Evolutionary conservation across 2,888 invertebrate species (phyloP), one percentile per base, ranked within the genome.

Genomic region (Cephus rjabovi): DNA sequence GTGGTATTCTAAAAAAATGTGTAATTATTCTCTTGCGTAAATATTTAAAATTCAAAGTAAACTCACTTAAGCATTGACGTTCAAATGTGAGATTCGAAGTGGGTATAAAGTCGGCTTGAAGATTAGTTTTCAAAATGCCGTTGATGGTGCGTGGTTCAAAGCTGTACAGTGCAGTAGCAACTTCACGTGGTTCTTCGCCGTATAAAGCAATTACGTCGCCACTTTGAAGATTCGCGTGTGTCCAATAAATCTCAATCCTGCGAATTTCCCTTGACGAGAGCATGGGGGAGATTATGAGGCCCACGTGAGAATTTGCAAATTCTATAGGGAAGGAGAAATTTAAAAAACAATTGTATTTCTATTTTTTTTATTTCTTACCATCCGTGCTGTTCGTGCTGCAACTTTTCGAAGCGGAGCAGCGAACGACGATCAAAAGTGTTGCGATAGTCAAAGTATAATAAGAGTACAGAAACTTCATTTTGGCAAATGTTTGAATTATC

Each of bases 191-290:
- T 37, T 80, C 81, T 23, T 81, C 79, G 23, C 81, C 79, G 77
- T 86, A 86, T 37, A 89, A 80, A 4, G 83, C 83, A 70, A 89
- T 84, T 40, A 34, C 75, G 75, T 89, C 89, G 33, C 84, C 84
- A 4, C 77, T 73, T n/a, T 68, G 78, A 69, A 86, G 71, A 37
- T 85, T 83, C 69, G 80, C 34, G 76, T 89, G 85, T 69, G 82
- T 85, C 89, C 89, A 90, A 79, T 88, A 87, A 78, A 89, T 85
- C 33, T 86, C 86, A 74, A 89, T 86, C 78, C 87, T 86, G 11
- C 86, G 83, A 15, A 85, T 87, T 69, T 75, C 79, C 12, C 78
- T 78, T 0, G 31, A 11, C 15, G 85, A 82, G 76, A 86, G 83
- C 76, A 88, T 73, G 34, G 89, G 87, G n/a, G 89, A 89, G 11